Percentiles rank a stretch among this genome's conserved stretches.
Evolutionary conservation across 1,140 invertebrate species (phyloP).

Genomic region (Euborellia annulipes): DNA sequence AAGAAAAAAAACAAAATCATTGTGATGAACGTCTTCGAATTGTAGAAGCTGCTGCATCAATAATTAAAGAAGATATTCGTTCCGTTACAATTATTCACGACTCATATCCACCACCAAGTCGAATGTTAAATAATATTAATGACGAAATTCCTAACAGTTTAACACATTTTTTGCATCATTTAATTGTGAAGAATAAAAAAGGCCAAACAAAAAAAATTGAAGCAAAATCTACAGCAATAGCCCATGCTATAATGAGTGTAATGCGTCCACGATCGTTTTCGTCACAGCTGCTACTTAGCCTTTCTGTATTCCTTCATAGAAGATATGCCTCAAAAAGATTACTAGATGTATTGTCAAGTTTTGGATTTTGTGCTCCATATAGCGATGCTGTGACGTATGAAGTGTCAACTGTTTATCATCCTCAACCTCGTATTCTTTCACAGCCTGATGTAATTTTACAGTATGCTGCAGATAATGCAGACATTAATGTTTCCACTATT

Average conservation of each 20-base stretch:
- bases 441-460: constrained; percentile 17
- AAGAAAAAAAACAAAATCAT: too few relatives aligned
- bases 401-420: constrained; percentile 16
- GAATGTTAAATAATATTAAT: too few relatives aligned
- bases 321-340: constrained; percentile 17
- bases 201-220: too few relatives aligned
- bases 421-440: constrained; percentile 1
- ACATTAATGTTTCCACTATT: constrained; percentile 11
- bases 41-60: too few relatives aligned
- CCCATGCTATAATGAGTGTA: constrained; percentile 23
- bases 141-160: too few relatives aligned
- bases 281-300: constrained; percentile 15
- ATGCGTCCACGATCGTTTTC: constrained; percentile 23
- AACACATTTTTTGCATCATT: too few relatives aligned
- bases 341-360: constrained; percentile 13
- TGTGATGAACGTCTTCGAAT: too few relatives aligned
- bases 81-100: too few relatives aligned
- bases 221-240: too few relatives aligned
- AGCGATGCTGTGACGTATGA: constrained; percentile 17
- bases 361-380: constrained; percentile 20
- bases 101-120: too few relatives aligned
- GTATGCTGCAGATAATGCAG: constrained; percentile 25
- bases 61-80: too few relatives aligned
- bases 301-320: constrained; percentile 13
- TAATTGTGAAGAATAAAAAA: too few relatives aligned